Conservation (phyloP, 2,888 invertebrate species). For the Beris morrisii region DNA sequence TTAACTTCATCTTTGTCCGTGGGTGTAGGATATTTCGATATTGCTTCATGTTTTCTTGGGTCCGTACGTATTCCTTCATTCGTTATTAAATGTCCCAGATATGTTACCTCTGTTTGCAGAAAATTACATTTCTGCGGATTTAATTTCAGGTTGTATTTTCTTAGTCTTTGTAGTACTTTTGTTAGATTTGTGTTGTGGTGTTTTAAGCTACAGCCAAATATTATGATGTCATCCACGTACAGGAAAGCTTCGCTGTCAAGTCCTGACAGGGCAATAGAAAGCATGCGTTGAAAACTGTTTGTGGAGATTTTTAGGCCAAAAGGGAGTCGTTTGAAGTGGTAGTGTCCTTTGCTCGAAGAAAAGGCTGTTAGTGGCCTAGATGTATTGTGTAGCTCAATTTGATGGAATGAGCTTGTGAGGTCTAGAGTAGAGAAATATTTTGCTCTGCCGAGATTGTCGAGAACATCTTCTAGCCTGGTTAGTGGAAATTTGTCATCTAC, state of each 20-base stretch:
- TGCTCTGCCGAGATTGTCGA: constrained; percentile 34
- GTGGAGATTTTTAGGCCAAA: no score
- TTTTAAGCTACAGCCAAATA: constrained; percentile 36
- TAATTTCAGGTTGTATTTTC: constrained; percentile 35
- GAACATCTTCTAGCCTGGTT: constrained; percentile 31
- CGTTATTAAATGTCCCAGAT: constrained; percentile 40
- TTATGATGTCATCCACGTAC: constrained; percentile 42
- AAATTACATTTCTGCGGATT: constrained; percentile 38
- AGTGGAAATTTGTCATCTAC: constrained; percentile 33
- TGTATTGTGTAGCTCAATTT: constrained; percentile 31
- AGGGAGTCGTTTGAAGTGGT: constrained; percentile 33
- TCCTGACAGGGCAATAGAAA: constrained; percentile 37
- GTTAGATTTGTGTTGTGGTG: constrained; percentile 37
- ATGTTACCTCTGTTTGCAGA: constrained; percentile 38
- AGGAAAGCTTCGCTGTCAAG: constrained; percentile 37
- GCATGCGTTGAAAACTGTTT: constrained; percentile 38
- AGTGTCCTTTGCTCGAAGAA: constrained; percentile 36
- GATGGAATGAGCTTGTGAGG: constrained; percentile 36
- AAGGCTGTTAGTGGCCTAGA: constrained; percentile 37
- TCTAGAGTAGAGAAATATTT: constrained; percentile 38
- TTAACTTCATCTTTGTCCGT: constrained; percentile 38
- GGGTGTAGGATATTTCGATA: constrained; percentile 42
- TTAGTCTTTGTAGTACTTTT: constrained; percentile 31
- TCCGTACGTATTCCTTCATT: constrained; percentile 40
- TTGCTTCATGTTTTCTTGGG: constrained; percentile 38